Evolutionary conservation across 2,797 vertebrate species (phyloP).

Genomic region (Sebastes goodei): DNA sequence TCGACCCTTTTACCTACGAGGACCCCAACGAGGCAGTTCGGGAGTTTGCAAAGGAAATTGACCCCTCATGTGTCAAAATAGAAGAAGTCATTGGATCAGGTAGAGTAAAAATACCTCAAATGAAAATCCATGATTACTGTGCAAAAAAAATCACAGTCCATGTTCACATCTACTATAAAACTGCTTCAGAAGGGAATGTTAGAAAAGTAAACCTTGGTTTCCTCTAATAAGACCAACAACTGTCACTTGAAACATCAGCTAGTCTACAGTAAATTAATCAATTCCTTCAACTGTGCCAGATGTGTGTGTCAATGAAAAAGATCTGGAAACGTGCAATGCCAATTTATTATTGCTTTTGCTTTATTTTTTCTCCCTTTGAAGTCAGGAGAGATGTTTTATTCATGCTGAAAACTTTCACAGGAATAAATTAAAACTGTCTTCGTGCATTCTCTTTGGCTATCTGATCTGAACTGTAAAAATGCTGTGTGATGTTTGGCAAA

Average conservation of each 20-base stretch:
- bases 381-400: constrained; percentile 75
- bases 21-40: constrained; percentile 94
- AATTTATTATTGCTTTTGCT: constrained; percentile 61
- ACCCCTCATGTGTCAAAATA: constrained; percentile 95
- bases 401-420: constrained; percentile 69
- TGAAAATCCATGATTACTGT: not conserved
- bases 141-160: not conserved
- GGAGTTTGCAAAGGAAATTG: constrained; percentile 96
- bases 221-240: constrained; percentile 43
- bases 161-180: not conserved
- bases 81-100: constrained; percentile 97
- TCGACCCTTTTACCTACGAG: constrained; percentile 96
- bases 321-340: constrained; percentile 52
- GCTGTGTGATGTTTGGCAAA: constrained; percentile 67
- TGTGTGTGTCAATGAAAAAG: constrained; percentile 52
- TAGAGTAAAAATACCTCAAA: constrained; percentile 56
- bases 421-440: constrained; percentile 73
- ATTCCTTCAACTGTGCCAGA: constrained; percentile 25
- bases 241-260: constrained; percentile 33
- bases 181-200: not conserved
- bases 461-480: constrained; percentile 49
- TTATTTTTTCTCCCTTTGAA: constrained; percentile 72
- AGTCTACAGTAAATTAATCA: constrained; percentile 40
- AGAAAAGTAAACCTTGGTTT: constrained; percentile 33
- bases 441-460: constrained; percentile 59